Base-by-base conservation (phyloP, 2,113 vertebrate species). In the Pantherophis guttatus region DNA sequence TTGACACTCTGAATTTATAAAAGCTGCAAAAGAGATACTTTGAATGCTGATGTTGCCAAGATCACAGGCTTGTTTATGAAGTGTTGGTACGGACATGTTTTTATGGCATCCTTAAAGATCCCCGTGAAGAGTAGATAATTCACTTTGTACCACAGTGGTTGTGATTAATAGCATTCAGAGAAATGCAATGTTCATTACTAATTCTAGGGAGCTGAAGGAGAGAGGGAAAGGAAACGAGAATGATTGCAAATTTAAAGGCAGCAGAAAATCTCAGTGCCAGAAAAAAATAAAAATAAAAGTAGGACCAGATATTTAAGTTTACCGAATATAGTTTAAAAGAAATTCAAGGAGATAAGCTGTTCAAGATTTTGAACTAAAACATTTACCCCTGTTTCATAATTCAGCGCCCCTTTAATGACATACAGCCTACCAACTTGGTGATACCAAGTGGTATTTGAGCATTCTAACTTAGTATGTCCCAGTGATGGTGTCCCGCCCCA, bases 111-210 rank as follows among this genome's bases (percentile, higher is more conserved):
- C 93, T 85, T 58, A 86, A 57, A 90, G n/a, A 19, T 62, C 44
- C 29, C 93, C 58, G 48, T 57, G 52, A 93, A 94, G 93, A 81
- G 91, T 90, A 24, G 6, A 48, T 88, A 92, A 95, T 95, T 96
- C 90, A 94, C 58, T 2, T 3, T 39, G 81, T 19, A 92, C 86
- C 90, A 8, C 65, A 57, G 33, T 39, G 33, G 50, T 8, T 54
- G 8, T 1, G n/a, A 87, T 91, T 21, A 90, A 55, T 88, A 13
- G 91, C 75, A 24, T 91, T 62, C 92, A 21, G 1, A 89, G 48
- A 54, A 50, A 2, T 87, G 91, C 93, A 21, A 55, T 59, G n/a
- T 24, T 17, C 0, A 29, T 17, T 91, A 29, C 5, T 24, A 21
- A 24, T n/a, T 50, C 2, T 86, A 0, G 21, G 70, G 26, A 55